phyloP scores from a whole-genome alignment of 1,140 invertebrate genomes.

The Portunus trituberculatus region DNA sequence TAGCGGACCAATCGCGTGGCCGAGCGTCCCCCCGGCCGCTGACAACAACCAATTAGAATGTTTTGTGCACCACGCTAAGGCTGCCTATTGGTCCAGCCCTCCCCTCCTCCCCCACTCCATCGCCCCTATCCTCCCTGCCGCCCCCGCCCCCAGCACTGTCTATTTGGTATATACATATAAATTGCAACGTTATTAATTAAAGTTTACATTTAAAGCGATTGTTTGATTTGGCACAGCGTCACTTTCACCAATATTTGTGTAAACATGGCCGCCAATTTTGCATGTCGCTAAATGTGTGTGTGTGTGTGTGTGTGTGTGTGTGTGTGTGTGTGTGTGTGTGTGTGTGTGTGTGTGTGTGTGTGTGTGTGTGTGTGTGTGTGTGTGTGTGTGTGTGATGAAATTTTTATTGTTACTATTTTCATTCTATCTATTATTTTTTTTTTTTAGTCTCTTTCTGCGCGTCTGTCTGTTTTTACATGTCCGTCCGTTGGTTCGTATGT shows the following conservation, averaged over 20 bases:
- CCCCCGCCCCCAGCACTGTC: too few relatives aligned
- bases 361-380: too few relatives aligned
- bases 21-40: conserved; percentile 65
- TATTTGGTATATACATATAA: conserved; percentile 72
- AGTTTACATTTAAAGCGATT: conserved; percentile 70
- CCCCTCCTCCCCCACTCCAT: background rate
- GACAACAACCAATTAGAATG: conserved; percentile 77
- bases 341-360: too few relatives aligned
- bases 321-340: background rate
- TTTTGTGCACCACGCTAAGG: conserved; percentile 71
- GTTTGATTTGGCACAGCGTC: conserved; percentile 45
- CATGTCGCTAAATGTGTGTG: background rate
- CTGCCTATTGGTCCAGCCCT: conserved; percentile 2
- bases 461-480: too few relatives aligned
- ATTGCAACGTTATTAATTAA: conserved; percentile 71
- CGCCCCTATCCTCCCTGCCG: background rate
- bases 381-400: too few relatives aligned
- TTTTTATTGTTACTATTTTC: too few relatives aligned
- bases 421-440: too few relatives aligned
- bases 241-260: background rate
- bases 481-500: too few relatives aligned
- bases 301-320: conserved; percentile 15
- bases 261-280: background rate
- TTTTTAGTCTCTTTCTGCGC: too few relatives aligned
- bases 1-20: conserved; percentile 77